A percentile compares a stretch with the other conserved stretches of the same genome.
Conservation (phyloP, 2,888 invertebrate genomes). For the Phymatocera aterrima region DNA sequence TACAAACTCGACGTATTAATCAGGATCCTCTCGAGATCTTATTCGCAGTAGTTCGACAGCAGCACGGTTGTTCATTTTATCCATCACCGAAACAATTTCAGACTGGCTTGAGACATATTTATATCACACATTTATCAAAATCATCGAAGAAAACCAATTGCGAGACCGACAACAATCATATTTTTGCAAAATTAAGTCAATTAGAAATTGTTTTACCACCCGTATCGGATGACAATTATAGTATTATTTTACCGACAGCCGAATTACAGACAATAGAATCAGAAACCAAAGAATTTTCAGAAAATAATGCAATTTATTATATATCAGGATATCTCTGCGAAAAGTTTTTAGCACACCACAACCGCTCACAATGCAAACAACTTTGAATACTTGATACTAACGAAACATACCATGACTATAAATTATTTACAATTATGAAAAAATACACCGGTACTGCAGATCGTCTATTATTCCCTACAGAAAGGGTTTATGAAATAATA, state of each 20-base stretch:
- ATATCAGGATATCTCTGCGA: not conserved
- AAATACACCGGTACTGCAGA: not conserved
- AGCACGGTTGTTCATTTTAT: not conserved
- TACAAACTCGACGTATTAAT: not conserved
- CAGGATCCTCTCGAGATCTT: not conserved
- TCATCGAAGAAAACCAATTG: not conserved
- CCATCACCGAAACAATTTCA: constrained; percentile 3
- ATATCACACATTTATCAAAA: constrained; percentile 5
- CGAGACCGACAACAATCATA: not conserved
- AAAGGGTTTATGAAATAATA: not conserved
- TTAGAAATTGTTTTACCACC: not conserved
- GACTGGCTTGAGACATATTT: not conserved
- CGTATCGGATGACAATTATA: not conserved
- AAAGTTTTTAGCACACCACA: not conserved
- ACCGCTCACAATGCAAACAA: not conserved
- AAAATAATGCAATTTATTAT: not conserved
- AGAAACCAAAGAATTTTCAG: not conserved
- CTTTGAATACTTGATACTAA: not conserved
- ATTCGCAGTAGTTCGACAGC: constrained; percentile 8
- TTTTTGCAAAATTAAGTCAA: constrained; percentile 4
- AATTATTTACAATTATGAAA: not conserved
- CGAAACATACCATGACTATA: not conserved
- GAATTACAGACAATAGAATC: not conserved
- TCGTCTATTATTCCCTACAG: not conserved
- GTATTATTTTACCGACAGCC: not conserved